Base-by-base conservation (phyloP, 2,888 invertebrate genomes). In the Idaea biselata region DNA sequence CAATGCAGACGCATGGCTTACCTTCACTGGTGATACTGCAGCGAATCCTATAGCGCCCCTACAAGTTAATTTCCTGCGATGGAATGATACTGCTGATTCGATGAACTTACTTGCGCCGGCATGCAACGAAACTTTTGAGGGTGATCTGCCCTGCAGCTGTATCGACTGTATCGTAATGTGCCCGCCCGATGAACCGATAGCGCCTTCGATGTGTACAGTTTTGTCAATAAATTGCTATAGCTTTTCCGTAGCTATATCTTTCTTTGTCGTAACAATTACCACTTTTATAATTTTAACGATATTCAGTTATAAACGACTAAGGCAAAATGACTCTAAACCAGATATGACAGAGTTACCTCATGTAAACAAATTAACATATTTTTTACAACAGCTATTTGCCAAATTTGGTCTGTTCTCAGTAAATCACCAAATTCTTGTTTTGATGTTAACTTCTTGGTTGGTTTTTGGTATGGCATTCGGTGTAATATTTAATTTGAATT, bases 111-210 rank as follows among this genome's bases (percentile, higher is more conserved):
- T 72, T 5, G 90, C 93, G 0, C 80, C 93, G n/a, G 78, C 86
- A 0, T 97, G 97, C 73, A 91, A 94, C 62, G 93, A 95, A 79
- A 89, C 93, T 0, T 93, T 93, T 65, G 87, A 86, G 54, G 89
- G 86, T 16, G 93, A 94, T 0, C 82, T 89, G 16, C 90, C 95
- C 0, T 97, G 97, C 82, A 95, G 96, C 73, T 97, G 97, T 81
- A 93, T 96, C 53, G 97, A 97, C 78, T 97, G 97, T 77, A 76
- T 88, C 0, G 78, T 79, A 1, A 93, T 94, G 2, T 97, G 97
- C 76, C 93, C 95, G 0, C 63, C 85, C 16, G 87, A 88, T 6
- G 76, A 91, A 68, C 93, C 94, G 16, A 59, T 79, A 0, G 66
- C 87, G 1, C 80, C 81, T 0, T 88, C 91, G 18, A 78, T 84